A percentile compares a stretch with the other conserved stretches of the same genome.
These are phyloP conservation scores for Neolamprologus falcicula DNA, from an alignment of 2,113 vertebrate genomes.

Conservation along the genomic window DNA sequence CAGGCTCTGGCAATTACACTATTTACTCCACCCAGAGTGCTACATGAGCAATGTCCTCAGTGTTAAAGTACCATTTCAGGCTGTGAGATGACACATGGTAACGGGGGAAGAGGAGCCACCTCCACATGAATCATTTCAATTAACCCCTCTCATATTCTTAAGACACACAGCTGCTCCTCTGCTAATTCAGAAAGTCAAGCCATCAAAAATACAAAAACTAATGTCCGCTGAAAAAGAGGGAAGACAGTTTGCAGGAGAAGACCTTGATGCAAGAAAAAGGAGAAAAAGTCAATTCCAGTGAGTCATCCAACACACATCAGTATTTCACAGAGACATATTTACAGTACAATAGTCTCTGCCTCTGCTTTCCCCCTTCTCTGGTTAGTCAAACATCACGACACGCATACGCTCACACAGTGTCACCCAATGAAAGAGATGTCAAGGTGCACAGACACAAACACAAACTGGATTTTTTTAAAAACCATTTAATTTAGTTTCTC, in stretches of 20 bases:
- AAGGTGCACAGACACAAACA: not conserved
- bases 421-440: constrained; percentile 6
- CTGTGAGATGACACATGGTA: not conserved
- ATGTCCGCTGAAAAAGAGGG: not conserved
- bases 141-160: not conserved
- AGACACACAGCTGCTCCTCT: not conserved
- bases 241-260: not conserved
- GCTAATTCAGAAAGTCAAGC: not conserved
- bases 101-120: not conserved
- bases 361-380: not conserved
- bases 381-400: constrained; percentile 15
- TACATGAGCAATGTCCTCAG: not conserved
- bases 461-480: not conserved
- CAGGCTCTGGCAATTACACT: not conserved
- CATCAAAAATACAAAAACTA: not conserved
- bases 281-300: constrained; percentile 22
- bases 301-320: constrained; percentile 35
- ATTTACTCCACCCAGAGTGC: not conserved
- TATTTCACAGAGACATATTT: not conserved
- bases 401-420: not conserved
- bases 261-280: not conserved
- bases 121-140: constrained; percentile 2
- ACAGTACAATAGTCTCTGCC: not conserved
- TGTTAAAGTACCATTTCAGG: not conserved
- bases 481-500: constrained; percentile 18